Base-by-base conservation (phyloP, 2,797 vertebrate species). In the Mormyrops attenuatus region DNA sequence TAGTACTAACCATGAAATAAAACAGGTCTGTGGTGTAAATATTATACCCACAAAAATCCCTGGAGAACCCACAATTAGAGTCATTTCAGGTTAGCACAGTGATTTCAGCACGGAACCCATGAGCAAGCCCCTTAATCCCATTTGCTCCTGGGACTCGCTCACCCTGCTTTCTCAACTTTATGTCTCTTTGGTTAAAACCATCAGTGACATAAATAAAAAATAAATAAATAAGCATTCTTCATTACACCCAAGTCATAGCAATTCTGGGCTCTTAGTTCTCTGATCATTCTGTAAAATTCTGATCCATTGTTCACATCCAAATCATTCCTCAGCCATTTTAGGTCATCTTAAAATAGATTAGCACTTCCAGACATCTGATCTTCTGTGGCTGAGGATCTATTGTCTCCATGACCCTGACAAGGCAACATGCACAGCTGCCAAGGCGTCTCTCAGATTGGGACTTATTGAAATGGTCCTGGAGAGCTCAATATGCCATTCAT, bases 401-500 rank as follows among this genome's bases (percentile, higher is more conserved):
- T 88, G 63, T 26, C 41, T 50, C n/a, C 47, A 53, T 85, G 47
- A 30, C 41, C 11, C 17, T 85, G 38, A 47, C 80, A 44, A 50
- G n/a, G 11, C 84, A 26, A 50, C 49, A 49, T 26, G 26, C 84
- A 50, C 50, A 50, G 47, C 44, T 47, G 47, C 49, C 22, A 11
- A 17, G 88, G 66, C 26, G 22, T 73, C 60, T 53, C 47, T 34
- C 22, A 30, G 47, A 50, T 52, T 26, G 30, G 50, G 8, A 55
- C 60, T n/a, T 22, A 88, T 3, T 47, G 41, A 13, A 66, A 22
- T 0, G 5, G 60, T 52, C 49, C 69, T 15, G 3, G 7, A 52
- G 47, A 55, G 88, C 55, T 88, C 88, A 88, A 88, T 82, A 88
- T 20, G 30, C 66, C 66, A 80, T 55, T 82, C 69, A 55, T 17